phyloP scores from a whole-genome alignment of 2,797 vertebrate genomes.

The Carapus acus region DNA sequence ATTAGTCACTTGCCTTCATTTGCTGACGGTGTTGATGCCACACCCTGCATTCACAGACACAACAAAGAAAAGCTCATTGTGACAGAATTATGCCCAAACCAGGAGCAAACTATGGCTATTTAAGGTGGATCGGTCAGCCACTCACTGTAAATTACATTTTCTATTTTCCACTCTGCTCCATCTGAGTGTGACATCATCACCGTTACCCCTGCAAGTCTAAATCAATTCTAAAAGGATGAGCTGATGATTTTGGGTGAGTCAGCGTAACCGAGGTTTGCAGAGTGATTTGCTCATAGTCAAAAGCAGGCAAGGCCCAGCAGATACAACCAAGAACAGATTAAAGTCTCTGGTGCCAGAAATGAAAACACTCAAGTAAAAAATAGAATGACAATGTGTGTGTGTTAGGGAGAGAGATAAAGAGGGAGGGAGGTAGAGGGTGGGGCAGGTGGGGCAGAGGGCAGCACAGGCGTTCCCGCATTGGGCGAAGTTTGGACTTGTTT shows the following conservation, averaged over 20 bases:
- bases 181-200: neutral
- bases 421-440: neutral
- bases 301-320: slow-evolving; percentile 37
- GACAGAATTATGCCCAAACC: no score
- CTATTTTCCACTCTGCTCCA: neutral
- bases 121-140: no score
- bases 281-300: slow-evolving; percentile 18
- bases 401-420: no score
- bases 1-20: neutral
- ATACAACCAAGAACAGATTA: slow-evolving; percentile 68
- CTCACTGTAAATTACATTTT: no score
- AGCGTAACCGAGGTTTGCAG: slow-evolving; percentile 23
- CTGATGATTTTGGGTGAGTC: slow-evolving; percentile 43
- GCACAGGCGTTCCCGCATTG: slow-evolving; percentile 22
- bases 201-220: neutral
- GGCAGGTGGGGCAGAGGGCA: neutral
- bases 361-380: slow-evolving; percentile 13
- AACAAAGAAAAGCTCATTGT: no score
- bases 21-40: neutral
- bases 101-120: no score
- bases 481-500: slow-evolving; percentile 9
- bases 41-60: slow-evolving; percentile 16
- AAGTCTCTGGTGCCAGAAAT: slow-evolving; percentile 31
- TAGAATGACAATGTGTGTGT: slow-evolving; percentile 4
- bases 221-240: slow-evolving; percentile 4